These are phyloP conservation scores for Nothobranchius furzeri DNA, from an alignment of 2,113 vertebrate genomes.

Conservation along the genomic window DNA sequence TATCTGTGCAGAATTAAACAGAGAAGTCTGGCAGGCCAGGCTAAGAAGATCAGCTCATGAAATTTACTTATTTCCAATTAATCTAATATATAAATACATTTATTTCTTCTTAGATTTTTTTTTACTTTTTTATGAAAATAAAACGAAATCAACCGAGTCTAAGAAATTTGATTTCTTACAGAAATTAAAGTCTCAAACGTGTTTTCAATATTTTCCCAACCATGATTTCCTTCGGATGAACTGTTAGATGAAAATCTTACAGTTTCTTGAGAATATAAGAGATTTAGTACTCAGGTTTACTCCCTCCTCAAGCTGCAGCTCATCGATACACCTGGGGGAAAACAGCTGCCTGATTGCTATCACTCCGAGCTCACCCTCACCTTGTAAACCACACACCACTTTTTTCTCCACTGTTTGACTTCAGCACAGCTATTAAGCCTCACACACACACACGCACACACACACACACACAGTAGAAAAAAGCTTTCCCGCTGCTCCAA, in stretches of 20 bases:
- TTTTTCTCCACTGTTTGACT: slow-evolving; percentile 35
- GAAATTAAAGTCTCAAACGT: too few species aligned
- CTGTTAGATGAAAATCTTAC: neutral
- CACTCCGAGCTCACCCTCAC: slow-evolving; percentile 21
- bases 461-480: slow-evolving; percentile 21
- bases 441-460: slow-evolving; percentile 17
- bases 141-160: too few species aligned
- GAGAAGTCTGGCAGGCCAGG: too few species aligned
- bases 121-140: too few species aligned
- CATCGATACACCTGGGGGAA: slow-evolving; percentile 23
- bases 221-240: neutral
- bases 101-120: too few species aligned
- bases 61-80: too few species aligned
- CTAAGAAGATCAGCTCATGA: too few species aligned
- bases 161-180: too few species aligned
- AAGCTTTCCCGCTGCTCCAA: slow-evolving; percentile 35
- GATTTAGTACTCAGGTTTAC: slow-evolving; percentile 14
- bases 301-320: slow-evolving; percentile 23
- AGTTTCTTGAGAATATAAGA: neutral
- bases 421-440: slow-evolving; percentile 29
- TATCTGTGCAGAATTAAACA: too few species aligned
- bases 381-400: slow-evolving; percentile 25
- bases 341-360: slow-evolving; percentile 60
- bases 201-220: neutral
- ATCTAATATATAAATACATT: too few species aligned